Evolutionary conservation across 2,888 invertebrate genomes (phyloP), one percentile per base, ranked within the genome.

Genomic region (Drosophila pseudotakahashii): DNA sequence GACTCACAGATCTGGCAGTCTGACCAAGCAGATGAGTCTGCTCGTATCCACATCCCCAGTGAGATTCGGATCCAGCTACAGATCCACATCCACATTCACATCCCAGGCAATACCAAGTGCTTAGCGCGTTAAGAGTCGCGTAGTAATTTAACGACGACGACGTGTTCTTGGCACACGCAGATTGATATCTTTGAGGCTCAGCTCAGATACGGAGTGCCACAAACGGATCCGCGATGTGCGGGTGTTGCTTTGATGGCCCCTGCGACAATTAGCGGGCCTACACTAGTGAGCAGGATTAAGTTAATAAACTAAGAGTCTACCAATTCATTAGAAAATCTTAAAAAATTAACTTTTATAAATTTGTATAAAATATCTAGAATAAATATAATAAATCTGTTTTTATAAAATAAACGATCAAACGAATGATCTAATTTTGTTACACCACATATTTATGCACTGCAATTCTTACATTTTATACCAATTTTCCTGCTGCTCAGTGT

Each of bases 101-200:
- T 50, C 37, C 44, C 47, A 14, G 39, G 53, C 76, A 36, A 37
- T 45, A 19, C 50, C 75, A 67, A 77, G 80, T 83, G 81, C 76
- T 82, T 81, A 78, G 85, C 70, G 67, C 77, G 70, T 74, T 82
- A 76, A 78, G 75, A 87, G 82, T 81, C 84, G 81, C 84, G 75
- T 89, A 73, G 79, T 87, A 75, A 84, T 77, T 84, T 84, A 84
- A 84, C 84, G 88, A 84, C 77, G 62, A 72, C 89, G 76, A 84
- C 84, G 84, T 84, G 84, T 89, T 71, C 73, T 68, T 64, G 72
- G 70, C 82, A 85, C 77, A 76, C 86, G 79, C 82, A 88, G 88
- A 81, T 81, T 69, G 52, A 63, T 77, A 82, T 82, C 82, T 77
- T 9, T 7, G 34, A 82, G 86, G 73, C 73, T 71, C 75, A 78